These are phyloP conservation scores for Aporophyla lueneburgensis DNA, from an alignment of 2,888 invertebrate species.

Conservation along the genomic window DNA sequence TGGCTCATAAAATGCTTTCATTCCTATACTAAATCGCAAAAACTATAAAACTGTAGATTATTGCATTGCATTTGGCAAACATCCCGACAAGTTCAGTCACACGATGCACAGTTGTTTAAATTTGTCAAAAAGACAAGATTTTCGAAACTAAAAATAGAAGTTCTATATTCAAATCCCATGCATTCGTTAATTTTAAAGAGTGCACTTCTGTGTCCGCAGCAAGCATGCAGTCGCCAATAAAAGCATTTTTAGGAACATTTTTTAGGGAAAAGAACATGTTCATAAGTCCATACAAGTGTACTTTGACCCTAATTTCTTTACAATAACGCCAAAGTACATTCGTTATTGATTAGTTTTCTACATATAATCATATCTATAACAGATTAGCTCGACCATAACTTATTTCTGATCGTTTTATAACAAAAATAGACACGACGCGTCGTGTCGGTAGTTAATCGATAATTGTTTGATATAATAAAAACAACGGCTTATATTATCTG, in stretches of 20 bases:
- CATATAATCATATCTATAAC: background rate
- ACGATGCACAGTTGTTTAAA: conserved; percentile 13
- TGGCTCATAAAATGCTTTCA: background rate
- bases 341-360: conserved; percentile 2
- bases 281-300: background rate
- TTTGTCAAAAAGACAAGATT: background rate
- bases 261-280: background rate
- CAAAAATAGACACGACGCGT: background rate
- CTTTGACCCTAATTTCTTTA: background rate
- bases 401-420: background rate
- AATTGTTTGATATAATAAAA: background rate
- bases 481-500: background rate
- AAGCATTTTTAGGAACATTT: too few species aligned
- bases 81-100: conserved; percentile 24
- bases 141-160: background rate
- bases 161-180: conserved; percentile 9
- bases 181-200: background rate
- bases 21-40: conserved; percentile 20
- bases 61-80: conserved; percentile 38
- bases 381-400: background rate
- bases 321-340: background rate
- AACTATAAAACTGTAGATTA: conserved; percentile 18
- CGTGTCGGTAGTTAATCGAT: background rate
- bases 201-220: background rate
- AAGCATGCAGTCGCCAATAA: background rate